Base-by-base conservation (phyloP, 2,888 invertebrate genomes). In the Emesis furor region DNA sequence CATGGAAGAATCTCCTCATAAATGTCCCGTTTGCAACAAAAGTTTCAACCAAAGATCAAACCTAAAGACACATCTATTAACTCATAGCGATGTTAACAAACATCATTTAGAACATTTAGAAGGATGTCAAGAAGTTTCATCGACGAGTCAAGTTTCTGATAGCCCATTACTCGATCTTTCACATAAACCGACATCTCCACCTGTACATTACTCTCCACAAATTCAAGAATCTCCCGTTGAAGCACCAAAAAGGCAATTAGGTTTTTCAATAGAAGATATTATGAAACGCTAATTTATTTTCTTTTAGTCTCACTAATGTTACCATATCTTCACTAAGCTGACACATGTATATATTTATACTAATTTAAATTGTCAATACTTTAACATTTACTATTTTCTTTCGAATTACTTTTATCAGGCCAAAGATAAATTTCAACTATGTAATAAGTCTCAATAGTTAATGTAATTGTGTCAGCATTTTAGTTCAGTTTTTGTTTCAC, bases 21-120 rank as follows among this genome's bases (percentile, higher is more conserved):
- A 99, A 93, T 99, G 99, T 91, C 98, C 98, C 10, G 98, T 99
- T 37, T 99, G 99, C 95, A 98, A 98, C 91, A 98, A 99, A 84
- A 98, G 98, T 92, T 99, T 99, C 97, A 99, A 99, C 96, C 99
- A 99, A 97, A 97, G 99, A 90, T 98, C 99, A 82, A 99, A 99
- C 93, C 97, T 99, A 86, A 99, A 99, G 95, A 99, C 99, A 0
- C 99, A 99, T 94, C 97, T 99, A 85, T 95, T 99, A 89, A 99
- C 99, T 14, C 99, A 99, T 94, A 98, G 98, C n/a, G 98, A 98
- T 90, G 96, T 96, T 1, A 96, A 94, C 89, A 96, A 96, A 86
- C 96, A 96, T 84, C 97, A 97, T 80, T 87, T 96, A 80, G 96
- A 96, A 55, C 96, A 97, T 88, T 91, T 97, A 3, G 97, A 97